Conservation (phyloP, 1,140 invertebrate genomes). For the Trissolcus basalis region DNA sequence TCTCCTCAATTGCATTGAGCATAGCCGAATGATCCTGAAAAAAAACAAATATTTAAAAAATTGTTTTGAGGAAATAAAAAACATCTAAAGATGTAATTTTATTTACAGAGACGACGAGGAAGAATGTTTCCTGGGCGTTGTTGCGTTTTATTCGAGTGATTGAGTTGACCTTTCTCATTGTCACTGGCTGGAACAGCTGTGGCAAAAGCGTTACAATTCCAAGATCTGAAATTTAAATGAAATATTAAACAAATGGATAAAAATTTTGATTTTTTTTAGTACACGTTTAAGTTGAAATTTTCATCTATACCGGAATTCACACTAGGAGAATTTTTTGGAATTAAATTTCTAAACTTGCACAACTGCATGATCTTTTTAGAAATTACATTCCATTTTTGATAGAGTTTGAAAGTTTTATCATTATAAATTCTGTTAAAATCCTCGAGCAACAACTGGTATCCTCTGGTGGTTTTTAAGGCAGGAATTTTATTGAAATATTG, state of each 20-base stretch:
- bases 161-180: conserved; percentile 47
- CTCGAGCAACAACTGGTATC: conserved; percentile 29
- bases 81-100: neutral
- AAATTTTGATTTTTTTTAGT: too few relatives aligned
- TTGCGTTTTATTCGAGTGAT: conserved; percentile 43
- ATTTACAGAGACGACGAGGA: conserved; percentile 33
- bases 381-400: conserved; percentile 38
- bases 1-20: conserved; percentile 17
- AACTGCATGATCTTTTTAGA: conserved; percentile 37
- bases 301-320: conserved; percentile 17
- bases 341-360: conserved; percentile 27
- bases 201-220: conserved; percentile 25
- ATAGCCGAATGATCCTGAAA: conserved; percentile 14
- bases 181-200: conserved; percentile 42
- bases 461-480: conserved; percentile 23
- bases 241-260: neutral
- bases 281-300: too few relatives aligned
- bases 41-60: neutral
- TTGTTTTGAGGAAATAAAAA: neutral
- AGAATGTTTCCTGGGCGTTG: conserved; percentile 41
- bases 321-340: conserved; percentile 26
- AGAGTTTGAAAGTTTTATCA: conserved; percentile 35
- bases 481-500: conserved; percentile 39
- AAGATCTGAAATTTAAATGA: conserved; percentile 23
- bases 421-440: conserved; percentile 31